phyloP scores from a whole-genome alignment of 2,113 vertebrate genomes.

The Leptodactylus fuscus region DNA sequence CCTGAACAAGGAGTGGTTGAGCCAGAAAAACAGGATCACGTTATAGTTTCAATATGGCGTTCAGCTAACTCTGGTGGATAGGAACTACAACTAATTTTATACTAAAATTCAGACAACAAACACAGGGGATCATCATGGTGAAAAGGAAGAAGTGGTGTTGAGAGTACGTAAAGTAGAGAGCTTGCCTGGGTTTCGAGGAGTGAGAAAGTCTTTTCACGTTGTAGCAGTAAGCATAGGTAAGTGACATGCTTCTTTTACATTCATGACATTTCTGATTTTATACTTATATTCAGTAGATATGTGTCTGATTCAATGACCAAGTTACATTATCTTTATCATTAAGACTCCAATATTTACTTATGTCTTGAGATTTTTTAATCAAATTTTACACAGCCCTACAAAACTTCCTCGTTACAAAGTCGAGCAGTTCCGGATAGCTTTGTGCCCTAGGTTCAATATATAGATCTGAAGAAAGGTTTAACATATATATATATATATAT shows the following conservation, averaged over 20 bases:
- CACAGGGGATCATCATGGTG: conserved; percentile 47
- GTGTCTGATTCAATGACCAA: background rate
- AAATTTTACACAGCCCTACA: background rate
- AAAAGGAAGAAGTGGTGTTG: conserved; percentile 52
- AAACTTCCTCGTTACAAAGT: background rate
- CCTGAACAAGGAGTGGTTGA: conserved; percentile 58
- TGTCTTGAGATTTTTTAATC: background rate
- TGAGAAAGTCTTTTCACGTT: conserved; percentile 1
- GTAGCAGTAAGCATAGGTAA: conserved; percentile 24
- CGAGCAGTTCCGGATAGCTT: background rate
- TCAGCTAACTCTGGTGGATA: conserved; percentile 36
- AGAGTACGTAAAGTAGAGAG: background rate
- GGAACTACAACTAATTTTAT: conserved; percentile 1
- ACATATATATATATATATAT: no score
- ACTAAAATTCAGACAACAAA: background rate
- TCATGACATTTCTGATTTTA: background rate
- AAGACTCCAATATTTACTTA: background rate
- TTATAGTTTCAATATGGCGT: conserved; percentile 55
- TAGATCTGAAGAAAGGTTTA: background rate
- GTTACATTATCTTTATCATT: background rate
- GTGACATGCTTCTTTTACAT: background rate
- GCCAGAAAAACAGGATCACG: conserved; percentile 58
- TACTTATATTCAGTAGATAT: background rate
- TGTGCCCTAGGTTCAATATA: background rate
- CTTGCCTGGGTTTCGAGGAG: conserved; percentile 10